Conservation (phyloP, 1,140 invertebrate species). For the Pachyrhynchus sulphureomaculatus region DNA sequence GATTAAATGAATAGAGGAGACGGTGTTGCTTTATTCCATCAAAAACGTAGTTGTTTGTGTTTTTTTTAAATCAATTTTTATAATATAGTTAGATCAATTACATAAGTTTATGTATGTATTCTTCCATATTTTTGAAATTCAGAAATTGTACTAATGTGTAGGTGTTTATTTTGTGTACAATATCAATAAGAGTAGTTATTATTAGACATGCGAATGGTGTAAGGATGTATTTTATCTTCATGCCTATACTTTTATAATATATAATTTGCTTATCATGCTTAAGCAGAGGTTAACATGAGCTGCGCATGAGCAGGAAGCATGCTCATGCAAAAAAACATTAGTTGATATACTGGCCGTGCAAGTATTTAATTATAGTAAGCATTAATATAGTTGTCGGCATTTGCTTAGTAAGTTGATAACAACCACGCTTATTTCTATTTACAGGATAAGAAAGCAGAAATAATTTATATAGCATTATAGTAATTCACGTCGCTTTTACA, state of each 20-base stretch:
- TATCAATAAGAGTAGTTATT: no score
- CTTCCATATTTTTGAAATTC: no score
- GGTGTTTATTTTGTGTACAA: no score
- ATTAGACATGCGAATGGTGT: no score
- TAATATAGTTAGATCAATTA: no score
- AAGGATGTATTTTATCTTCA: background rate
- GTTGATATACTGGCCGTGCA: slow-evolving; percentile 28
- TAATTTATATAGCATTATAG: background rate
- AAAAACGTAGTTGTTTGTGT: no score
- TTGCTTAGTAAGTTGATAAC: slow-evolving; percentile 5
- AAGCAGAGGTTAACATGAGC: background rate
- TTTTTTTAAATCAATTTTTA: no score
- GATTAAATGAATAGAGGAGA: no score
- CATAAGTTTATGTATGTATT: no score
- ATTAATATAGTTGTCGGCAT: background rate
- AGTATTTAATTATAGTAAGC: slow-evolving; percentile 1
- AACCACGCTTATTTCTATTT: slow-evolving; percentile 3
- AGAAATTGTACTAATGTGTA: no score
- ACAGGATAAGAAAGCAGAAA: background rate
- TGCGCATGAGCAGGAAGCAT: slow-evolving; percentile 29
- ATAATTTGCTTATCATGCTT: background rate
- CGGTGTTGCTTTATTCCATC: no score
- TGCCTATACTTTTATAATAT: background rate
- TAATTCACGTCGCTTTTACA: background rate
- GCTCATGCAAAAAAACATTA: slow-evolving; percentile 16